Conservation (phyloP, 1,140 invertebrate species). For the Battus philenor region DNA sequence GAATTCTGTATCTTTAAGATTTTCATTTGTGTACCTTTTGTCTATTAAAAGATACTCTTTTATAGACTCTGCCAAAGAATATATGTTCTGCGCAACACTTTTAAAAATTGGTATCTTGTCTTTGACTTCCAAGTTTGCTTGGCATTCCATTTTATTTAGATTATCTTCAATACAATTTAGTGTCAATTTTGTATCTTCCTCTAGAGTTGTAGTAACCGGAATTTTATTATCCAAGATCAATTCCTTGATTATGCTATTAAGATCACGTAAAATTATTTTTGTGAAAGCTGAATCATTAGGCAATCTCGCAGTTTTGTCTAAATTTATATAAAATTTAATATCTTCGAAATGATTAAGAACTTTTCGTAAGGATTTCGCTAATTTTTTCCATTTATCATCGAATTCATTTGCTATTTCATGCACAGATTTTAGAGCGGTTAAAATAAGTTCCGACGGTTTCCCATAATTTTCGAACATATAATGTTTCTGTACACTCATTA, state of each 20-base stretch:
- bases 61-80: conserved; percentile 27
- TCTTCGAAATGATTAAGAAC: conserved; percentile 67
- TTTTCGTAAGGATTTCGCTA: conserved; percentile 47
- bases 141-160: conserved; percentile 33
- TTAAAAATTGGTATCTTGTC: conserved; percentile 64
- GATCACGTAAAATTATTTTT: conserved; percentile 51
- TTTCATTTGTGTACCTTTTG: too few relatives aligned
- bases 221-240: conserved; percentile 23
- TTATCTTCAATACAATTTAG: conserved; percentile 29
- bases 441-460: conserved; percentile 42
- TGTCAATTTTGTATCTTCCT: conserved; percentile 18
- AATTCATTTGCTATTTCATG: conserved; percentile 23
- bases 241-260: conserved; percentile 33
- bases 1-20: too few relatives aligned
- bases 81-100: conserved; percentile 34
- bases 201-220: conserved; percentile 16
- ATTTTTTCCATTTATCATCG: conserved; percentile 34
- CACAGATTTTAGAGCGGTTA: conserved; percentile 50
- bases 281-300: conserved; percentile 59
- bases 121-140: conserved; percentile 50
- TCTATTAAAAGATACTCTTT: conserved; percentile 22
- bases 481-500: conserved; percentile 58
- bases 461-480: conserved; percentile 65
- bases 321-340: conserved; percentile 67
- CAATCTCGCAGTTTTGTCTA: conserved; percentile 65